Evolutionary conservation across 1,140 invertebrate genomes (phyloP).

Genomic region (Sitodiplosis mosellana): DNA sequence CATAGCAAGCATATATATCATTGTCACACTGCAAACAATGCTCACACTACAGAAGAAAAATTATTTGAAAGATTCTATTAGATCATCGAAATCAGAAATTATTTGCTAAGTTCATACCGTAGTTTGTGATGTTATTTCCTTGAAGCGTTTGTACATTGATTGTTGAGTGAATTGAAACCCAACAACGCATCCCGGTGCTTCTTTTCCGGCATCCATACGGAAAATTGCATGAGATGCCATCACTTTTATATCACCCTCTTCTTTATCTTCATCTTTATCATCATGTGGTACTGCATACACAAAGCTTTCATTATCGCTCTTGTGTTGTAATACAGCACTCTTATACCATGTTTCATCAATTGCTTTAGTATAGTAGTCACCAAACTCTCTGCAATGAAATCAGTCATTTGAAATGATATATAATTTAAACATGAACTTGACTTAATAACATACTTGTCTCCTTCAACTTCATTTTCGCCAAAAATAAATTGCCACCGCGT

Average conservation of each 20-base stretch:
- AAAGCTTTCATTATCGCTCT: slow-evolving; percentile 50
- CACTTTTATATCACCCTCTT: slow-evolving; percentile 38
- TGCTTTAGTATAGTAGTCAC: slow-evolving; percentile 53
- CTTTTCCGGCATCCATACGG: slow-evolving; percentile 49
- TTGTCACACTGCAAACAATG: slow-evolving; percentile 32
- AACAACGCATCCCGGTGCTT: slow-evolving; percentile 72
- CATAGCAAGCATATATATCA: slow-evolving; percentile 52
- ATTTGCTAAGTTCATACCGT: slow-evolving; percentile 13
- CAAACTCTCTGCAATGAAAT: slow-evolving; percentile 44
- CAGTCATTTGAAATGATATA: not conserved
- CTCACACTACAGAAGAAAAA: slow-evolving; percentile 22
- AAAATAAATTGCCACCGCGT: slow-evolving; percentile 64
- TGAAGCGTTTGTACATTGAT: slow-evolving; percentile 44
- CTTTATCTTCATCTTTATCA: slow-evolving; percentile 26
- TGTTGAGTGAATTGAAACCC: slow-evolving; percentile 64
- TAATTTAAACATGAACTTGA: too few relatives aligned
- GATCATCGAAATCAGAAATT: not conserved
- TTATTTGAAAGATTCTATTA: too few relatives aligned
- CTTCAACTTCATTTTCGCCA: slow-evolving; percentile 25
- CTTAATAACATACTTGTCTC: not conserved
- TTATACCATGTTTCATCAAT: slow-evolving; percentile 88
- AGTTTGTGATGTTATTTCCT: slow-evolving; percentile 39
- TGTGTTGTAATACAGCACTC: slow-evolving; percentile 70
- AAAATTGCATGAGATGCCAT: slow-evolving; percentile 75
- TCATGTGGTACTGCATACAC: slow-evolving; percentile 64